A percentile compares a stretch with the other conserved stretches of the same genome.
phyloP scores from a whole-genome alignment of 2,888 invertebrate species.

The Leptinotarsa rubiginosa region DNA sequence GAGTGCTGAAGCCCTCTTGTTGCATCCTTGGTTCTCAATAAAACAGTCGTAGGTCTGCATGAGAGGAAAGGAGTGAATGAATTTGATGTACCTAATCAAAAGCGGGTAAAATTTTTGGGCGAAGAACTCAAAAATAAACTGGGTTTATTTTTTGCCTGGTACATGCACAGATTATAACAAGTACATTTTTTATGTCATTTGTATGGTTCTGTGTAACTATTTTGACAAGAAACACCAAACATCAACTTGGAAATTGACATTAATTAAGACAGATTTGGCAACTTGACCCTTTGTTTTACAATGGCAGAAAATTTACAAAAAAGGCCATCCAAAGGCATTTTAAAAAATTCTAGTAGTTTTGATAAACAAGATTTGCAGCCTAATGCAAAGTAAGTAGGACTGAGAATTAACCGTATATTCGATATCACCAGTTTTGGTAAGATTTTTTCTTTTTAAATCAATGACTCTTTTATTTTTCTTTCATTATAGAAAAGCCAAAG shows the following conservation, averaged over 20 bases:
- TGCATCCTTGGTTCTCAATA: no score
- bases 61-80: no score
- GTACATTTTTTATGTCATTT: background rate
- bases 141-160: no score
- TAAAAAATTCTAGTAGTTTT: constrained; percentile 92
- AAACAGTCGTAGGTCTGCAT: no score
- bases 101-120: no score
- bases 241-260: background rate
- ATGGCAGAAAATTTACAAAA: constrained; percentile 86
- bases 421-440: background rate
- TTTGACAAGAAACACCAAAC: background rate
- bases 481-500: constrained; percentile 64
- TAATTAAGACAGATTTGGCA: background rate
- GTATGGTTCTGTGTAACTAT: background rate
- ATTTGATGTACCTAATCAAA: no score
- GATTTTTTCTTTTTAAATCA: background rate
- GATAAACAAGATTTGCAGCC: constrained; percentile 72
- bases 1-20: no score
- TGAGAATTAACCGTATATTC: constrained; percentile 3
- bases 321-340: constrained; percentile 88
- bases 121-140: no score
- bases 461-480: constrained; percentile 30
- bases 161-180: no score
- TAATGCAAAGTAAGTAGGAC: constrained; percentile 50
- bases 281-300: constrained; percentile 39